A percentile compares a stretch with the other conserved stretches of the same genome.
phyloP scores from a whole-genome alignment of 2,888 invertebrate genomes.

The Erebia ligea region DNA sequence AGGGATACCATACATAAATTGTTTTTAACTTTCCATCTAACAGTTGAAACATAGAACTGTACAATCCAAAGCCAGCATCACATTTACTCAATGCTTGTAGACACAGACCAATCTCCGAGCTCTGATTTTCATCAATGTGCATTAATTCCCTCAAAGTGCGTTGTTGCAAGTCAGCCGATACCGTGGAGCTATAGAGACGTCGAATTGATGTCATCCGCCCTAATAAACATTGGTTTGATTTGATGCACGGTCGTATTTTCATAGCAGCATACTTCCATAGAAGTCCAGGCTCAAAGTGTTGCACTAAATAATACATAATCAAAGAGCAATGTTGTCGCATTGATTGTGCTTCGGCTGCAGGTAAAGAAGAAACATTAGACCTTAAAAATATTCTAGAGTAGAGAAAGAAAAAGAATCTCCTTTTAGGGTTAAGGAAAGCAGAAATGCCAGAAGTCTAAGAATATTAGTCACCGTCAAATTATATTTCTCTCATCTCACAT shows the following conservation, averaged over 20 bases:
- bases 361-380: not conserved
- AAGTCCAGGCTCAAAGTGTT: not conserved
- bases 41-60: not conserved
- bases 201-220: slow-evolving; percentile 11
- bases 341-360: not conserved
- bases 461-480: no score
- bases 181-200: not conserved
- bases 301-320: not conserved
- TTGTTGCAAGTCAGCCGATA: not conserved
- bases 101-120: not conserved
- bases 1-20: no score
- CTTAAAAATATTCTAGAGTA: no score
- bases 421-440: no score
- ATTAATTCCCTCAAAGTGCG: not conserved
- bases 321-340: not conserved
- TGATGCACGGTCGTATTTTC: not conserved
- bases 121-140: slow-evolving; percentile 1
- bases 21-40: no score
- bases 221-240: slow-evolving; percentile 9
- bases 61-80: not conserved
- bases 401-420: no score
- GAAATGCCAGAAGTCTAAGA: no score
- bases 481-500: not conserved
- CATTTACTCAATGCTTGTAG: not conserved
- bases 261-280: not conserved